Conservation (phyloP, 1,140 invertebrate species). For the Ceratina japonica region DNA sequence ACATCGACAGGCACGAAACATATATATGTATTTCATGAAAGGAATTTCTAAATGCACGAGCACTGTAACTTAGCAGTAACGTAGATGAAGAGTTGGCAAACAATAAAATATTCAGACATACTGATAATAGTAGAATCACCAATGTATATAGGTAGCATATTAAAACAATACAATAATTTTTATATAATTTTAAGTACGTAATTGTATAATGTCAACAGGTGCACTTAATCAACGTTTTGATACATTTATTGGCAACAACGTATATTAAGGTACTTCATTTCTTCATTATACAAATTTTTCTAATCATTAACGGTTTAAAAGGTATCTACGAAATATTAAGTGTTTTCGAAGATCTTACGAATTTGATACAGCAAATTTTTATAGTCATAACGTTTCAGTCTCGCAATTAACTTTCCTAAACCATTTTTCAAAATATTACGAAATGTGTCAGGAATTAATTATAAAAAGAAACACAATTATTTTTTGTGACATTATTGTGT, state of each 20-base stretch:
- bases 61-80: conserved; percentile 60
- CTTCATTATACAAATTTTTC: conserved; percentile 4
- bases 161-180: conserved; percentile 73
- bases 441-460: conserved; percentile 12
- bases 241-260: conserved; percentile 40
- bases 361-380: conserved; percentile 21
- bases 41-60: conserved; percentile 58
- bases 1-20: conserved; percentile 34
- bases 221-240: conserved; percentile 68
- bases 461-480: conserved; percentile 58
- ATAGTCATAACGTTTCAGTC: conserved; percentile 1
- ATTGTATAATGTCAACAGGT: conserved; percentile 67
- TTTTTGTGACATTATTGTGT: conserved; percentile 72
- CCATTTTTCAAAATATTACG: too few species aligned
- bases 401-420: background rate
- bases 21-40: conserved; percentile 58
- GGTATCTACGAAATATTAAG: background rate
- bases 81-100: conserved; percentile 15
- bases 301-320: background rate
- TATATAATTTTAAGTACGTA: conserved; percentile 75
- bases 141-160: conserved; percentile 77
- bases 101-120: conserved; percentile 53
- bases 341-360: background rate
- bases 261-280: conserved; percentile 33
- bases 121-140: conserved; percentile 66